phyloP scores from a whole-genome alignment of 2,888 invertebrate genomes.

The Stenolophus ochropezus region DNA sequence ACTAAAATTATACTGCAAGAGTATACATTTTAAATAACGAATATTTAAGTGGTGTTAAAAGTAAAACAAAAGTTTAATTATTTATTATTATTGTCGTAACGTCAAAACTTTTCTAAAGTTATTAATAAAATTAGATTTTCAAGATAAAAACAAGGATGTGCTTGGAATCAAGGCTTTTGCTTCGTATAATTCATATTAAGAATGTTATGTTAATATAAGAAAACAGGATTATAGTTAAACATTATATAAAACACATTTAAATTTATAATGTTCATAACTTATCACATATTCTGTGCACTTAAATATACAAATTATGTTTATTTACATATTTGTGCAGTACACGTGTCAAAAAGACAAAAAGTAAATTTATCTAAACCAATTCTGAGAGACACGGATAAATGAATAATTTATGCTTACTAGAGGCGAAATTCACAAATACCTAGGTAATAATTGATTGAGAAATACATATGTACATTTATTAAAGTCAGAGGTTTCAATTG shows the following conservation, averaged over 20 bases:
- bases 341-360: not conserved
- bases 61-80: not conserved
- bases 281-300: not conserved
- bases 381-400: not conserved
- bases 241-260: not conserved
- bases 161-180: not conserved
- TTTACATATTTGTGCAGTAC: not conserved
- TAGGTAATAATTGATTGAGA: too few relatives aligned
- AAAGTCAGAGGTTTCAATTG: too few relatives aligned
- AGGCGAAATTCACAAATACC: too few relatives aligned
- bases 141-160: conserved; percentile 17
- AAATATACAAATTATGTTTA: not conserved
- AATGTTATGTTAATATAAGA: not conserved
- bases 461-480: too few relatives aligned
- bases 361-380: not conserved
- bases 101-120: not conserved
- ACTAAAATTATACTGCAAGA: not conserved
- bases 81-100: not conserved
- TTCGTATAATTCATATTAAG: not conserved
- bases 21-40: not conserved
- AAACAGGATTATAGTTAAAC: not conserved
- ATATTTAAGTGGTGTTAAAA: not conserved
- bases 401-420: too few relatives aligned
- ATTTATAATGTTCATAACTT: not conserved
- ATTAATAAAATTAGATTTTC: conserved; percentile 2